Base-by-base conservation (phyloP, 1,140 invertebrate species). In the Caenorhabditis tropicalis region DNA sequence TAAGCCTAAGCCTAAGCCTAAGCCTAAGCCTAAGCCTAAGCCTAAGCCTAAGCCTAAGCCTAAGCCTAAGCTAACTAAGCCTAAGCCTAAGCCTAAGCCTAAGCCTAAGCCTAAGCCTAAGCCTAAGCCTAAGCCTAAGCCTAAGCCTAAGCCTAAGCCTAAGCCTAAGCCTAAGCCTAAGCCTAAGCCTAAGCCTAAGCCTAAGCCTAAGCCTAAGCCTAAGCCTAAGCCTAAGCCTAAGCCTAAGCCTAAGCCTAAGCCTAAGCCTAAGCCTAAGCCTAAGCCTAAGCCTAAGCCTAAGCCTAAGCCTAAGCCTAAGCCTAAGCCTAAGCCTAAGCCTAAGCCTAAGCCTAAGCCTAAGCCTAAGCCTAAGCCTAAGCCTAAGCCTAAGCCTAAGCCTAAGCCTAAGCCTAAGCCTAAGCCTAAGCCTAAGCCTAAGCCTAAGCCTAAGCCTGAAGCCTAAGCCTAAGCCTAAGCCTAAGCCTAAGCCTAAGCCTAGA, bases 1-100 rank as follows among this genome's bases (percentile, higher is more conserved):
- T 82, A 80, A 82, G 82, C 56, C 56, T 60, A 60, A 60, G 56
- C 82, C 82, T 82, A 82, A 82, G 82, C 82, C 58, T 80, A 82
- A 82, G 58, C 53, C 82, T 82, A 82, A 46, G 60, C 65, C 56
- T 33, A 79, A 39, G 56, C 56, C 56, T 60, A 60, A 60, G 56
- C 56, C 56, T 39, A 33, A 39, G 70, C 70, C 70, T 79, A 79
- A 29, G 36, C 27, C 70, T 39, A 33, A 49, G 79, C 79, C 79
- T 81, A 81, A 81, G 79, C 79, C 79, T 81, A 81, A 81, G 79
- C 79, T 33, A 21, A 49, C 36, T 79, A 33, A 81, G 79, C 79
- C 79, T 81, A 81, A 81, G 79, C 36, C 79, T 49, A 81, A 81
- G 79, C 79, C 36, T 33, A 39, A 39, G 27, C 36, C 36, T 33